phyloP scores from a whole-genome alignment of 1,140 invertebrate genomes.

The Stegodyphus mimosarum region DNA sequence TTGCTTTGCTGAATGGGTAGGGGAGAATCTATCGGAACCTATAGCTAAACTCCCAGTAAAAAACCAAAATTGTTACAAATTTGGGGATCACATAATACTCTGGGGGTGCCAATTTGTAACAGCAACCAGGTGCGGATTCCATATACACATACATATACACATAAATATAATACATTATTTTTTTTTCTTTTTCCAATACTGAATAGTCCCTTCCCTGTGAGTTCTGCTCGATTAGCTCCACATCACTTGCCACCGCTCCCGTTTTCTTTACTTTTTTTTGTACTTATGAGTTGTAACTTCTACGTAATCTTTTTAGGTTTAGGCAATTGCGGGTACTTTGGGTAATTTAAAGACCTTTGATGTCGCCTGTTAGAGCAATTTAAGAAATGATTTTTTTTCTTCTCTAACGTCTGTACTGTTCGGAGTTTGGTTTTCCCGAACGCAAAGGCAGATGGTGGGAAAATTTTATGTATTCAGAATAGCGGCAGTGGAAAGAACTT shows the following conservation, averaged over 20 bases:
- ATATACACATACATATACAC: slow-evolving; percentile 36
- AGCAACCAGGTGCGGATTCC: slow-evolving; percentile 54
- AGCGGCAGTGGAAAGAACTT: no score
- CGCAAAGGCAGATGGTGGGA: no score
- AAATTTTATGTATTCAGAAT: no score
- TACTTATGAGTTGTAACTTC: slow-evolving; percentile 35
- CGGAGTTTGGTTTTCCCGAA: no score
- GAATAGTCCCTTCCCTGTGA: slow-evolving; percentile 45
- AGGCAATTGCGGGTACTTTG: slow-evolving; percentile 44
- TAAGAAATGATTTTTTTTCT: no score
- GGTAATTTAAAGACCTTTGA: slow-evolving; percentile 45
- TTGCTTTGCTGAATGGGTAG: slow-evolving; percentile 20
- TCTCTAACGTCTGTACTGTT: no score
- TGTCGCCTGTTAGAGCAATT: background rate
- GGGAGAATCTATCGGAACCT: background rate
- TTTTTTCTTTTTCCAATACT: slow-evolving; percentile 17
- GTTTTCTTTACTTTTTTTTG: background rate
- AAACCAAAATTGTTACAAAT: slow-evolving; percentile 58
- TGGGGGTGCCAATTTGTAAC: slow-evolving; percentile 50
- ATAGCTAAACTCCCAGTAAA: background rate
- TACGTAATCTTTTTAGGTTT: slow-evolving; percentile 32
- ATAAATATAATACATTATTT: slow-evolving; percentile 49
- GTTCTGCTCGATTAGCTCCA: slow-evolving; percentile 56
- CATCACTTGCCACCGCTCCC: slow-evolving; percentile 39
- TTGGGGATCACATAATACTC: slow-evolving; percentile 50